phyloP scores from a whole-genome alignment of 2,888 invertebrate species.

The Habrosyne pyritoides region DNA sequence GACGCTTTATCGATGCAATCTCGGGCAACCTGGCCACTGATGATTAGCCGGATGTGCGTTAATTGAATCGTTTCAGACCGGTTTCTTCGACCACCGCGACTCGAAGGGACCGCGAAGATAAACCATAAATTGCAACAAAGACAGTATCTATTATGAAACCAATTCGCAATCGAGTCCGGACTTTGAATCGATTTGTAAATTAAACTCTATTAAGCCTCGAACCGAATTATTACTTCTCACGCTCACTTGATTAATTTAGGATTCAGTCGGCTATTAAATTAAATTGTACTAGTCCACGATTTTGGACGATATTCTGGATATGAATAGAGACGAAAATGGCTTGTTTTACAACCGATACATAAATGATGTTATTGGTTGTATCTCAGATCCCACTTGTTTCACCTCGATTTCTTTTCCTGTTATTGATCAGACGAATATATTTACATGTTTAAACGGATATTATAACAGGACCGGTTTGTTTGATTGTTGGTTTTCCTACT shows the following conservation, averaged over 20 bases:
- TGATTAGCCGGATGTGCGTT: constrained; percentile 58
- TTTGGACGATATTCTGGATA: constrained; percentile 17
- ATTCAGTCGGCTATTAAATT: constrained; percentile 7
- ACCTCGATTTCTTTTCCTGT: constrained; percentile 60
- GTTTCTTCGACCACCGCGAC: constrained; percentile 17
- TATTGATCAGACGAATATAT: constrained; percentile 38
- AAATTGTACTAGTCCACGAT: constrained; percentile 12
- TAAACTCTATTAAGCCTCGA: constrained; percentile 1
- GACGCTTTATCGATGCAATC: constrained; percentile 31
- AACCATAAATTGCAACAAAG: constrained; percentile 1
- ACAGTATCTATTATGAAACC: constrained; percentile 13
- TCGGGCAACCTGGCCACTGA: constrained; percentile 38
- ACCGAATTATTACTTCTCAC: constrained; percentile 34
- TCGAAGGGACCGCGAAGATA: not conserved
- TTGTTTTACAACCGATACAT: constrained; percentile 9
- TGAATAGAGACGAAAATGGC: constrained; percentile 18
- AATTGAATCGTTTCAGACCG: constrained; percentile 48
- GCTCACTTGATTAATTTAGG: constrained; percentile 19
- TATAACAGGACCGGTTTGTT: constrained; percentile 38
- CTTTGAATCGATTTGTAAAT: constrained; percentile 2
- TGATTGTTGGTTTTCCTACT: constrained; percentile 41
- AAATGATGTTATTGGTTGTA: constrained; percentile 33
- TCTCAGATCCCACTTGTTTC: constrained; percentile 32
- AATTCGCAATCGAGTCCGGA: not conserved
- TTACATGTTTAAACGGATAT: constrained; percentile 35